Evolutionary conservation across 2,888 invertebrate species (phyloP), one percentile per base, ranked within the genome.

Genomic region (Agrotis puta): DNA sequence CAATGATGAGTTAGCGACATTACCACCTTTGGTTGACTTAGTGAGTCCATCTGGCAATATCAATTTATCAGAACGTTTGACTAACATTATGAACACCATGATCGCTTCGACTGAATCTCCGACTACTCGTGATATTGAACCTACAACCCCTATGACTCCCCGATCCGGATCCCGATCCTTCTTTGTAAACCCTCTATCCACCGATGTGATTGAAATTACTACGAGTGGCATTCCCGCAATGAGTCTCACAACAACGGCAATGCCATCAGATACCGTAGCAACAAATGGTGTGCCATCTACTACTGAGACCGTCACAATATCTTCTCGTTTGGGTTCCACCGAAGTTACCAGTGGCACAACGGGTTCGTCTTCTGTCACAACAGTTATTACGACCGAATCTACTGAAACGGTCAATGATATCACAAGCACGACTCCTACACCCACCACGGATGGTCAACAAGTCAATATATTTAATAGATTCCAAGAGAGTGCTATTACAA

Each of bases 81-180:
- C 92, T 68, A 90, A 94, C 84, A 94, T 95, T 63, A 93, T 94
- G 85, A 93, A 91, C 77, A 92, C 92, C 27, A 94, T 94, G 92
- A 92, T 88, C 71, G 82, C 90, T 39, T 90, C 93, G 68, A 93
- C 92, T 82, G 89, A 88, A 84, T 76, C 86, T 70, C 81, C 85
- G 70, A 86, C 80, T 61, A 84, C 74, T 67, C 58, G 56, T 64
- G 71, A 74, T 47, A 86, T 81, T 85, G 87, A 88, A 78, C 70
- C 75, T 70, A 83, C 88, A 48, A 83, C 87, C 77, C 83, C 87
- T 78, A 77, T 84, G 81, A 88, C 89, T 72, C 45, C 86, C 79
- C 77, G 51, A 74, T 69, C 87, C 77, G 77, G 84, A 78, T 64
- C 86, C 79, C 77, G 51, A 74, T 69, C 87, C 77, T 77, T 84